Evolutionary conservation across 2,888 invertebrate species (phyloP).

Genomic region (Scaptomyza reducta): DNA sequence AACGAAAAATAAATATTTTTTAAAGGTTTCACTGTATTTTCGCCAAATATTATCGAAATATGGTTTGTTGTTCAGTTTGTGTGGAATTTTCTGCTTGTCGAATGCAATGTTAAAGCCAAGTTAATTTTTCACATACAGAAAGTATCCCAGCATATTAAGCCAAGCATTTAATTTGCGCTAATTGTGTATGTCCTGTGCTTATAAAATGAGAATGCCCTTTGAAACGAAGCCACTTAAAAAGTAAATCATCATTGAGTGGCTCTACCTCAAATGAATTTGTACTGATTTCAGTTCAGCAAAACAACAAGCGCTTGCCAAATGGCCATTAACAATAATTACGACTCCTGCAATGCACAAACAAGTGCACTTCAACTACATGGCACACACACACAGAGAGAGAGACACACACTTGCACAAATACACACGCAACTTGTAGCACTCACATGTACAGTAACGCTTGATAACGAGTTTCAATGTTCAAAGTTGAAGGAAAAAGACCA

Average conservation of each 20-base stretch:
- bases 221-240: constrained; percentile 20
- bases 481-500: background rate
- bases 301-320: constrained; percentile 60
- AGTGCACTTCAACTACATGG: constrained; percentile 61
- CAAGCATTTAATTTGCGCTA: constrained; percentile 14
- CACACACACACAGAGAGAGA: constrained; percentile 20
- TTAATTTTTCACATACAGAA: background rate
- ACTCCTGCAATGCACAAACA: constrained; percentile 74
- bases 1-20: too few species aligned
- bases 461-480: constrained; percentile 2
- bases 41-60: too few species aligned
- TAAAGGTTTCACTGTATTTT: too few species aligned
- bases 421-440: constrained; percentile 5
- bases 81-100: background rate
- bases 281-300: constrained; percentile 41
- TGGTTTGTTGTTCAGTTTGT: too few species aligned
- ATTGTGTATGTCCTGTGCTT: constrained; percentile 30
- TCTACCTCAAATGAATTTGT: constrained; percentile 35
- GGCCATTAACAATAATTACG: constrained; percentile 80
- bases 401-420: constrained; percentile 2
- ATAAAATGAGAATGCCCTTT: background rate
- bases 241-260: constrained; percentile 52
- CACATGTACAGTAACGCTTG: constrained; percentile 17
- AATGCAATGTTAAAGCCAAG: background rate
- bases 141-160: background rate